Evolutionary conservation across 2,113 vertebrate genomes (phyloP).

Genomic region (Lichenostomus cassidix): DNA sequence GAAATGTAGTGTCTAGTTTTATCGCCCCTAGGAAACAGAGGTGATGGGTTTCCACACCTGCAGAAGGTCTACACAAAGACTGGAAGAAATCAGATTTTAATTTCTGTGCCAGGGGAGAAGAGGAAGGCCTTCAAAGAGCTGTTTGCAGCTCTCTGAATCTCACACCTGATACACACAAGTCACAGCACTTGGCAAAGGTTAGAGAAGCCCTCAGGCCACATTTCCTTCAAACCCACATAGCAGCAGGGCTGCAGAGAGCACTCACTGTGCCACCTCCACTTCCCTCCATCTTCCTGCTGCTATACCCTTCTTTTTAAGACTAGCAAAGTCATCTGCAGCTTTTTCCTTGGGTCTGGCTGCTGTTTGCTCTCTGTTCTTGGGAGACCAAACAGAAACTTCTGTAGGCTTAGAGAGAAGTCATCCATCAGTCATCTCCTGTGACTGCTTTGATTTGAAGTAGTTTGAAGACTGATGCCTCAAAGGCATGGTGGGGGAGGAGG

Average conservation of each 20-base stretch:
- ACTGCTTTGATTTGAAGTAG: background rate
- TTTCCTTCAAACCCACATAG: background rate
- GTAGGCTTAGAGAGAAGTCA: background rate
- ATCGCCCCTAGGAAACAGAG: background rate
- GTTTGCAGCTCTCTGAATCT: background rate
- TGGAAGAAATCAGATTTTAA: background rate
- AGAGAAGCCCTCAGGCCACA: background rate
- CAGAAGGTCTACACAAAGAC: background rate
- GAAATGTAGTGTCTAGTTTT: background rate
- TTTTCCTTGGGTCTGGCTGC: background rate
- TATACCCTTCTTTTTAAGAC: background rate
- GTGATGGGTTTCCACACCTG: background rate
- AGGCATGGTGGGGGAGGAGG: background rate
- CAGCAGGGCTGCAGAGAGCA: background rate
- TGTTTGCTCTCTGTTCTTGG: background rate
- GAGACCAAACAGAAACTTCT: background rate
- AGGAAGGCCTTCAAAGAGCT: background rate
- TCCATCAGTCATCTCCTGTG: fast-evolving
- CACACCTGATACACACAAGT: background rate
- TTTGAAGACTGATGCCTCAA: background rate
- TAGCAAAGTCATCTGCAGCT: fast-evolving
- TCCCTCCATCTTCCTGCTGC: background rate
- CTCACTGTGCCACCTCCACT: fast-evolving
- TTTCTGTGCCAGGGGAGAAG: background rate
- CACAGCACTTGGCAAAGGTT: background rate